phyloP scores from a whole-genome alignment of 2,797 vertebrate species.

The Lepidocolaptes lacrymiger region DNA sequence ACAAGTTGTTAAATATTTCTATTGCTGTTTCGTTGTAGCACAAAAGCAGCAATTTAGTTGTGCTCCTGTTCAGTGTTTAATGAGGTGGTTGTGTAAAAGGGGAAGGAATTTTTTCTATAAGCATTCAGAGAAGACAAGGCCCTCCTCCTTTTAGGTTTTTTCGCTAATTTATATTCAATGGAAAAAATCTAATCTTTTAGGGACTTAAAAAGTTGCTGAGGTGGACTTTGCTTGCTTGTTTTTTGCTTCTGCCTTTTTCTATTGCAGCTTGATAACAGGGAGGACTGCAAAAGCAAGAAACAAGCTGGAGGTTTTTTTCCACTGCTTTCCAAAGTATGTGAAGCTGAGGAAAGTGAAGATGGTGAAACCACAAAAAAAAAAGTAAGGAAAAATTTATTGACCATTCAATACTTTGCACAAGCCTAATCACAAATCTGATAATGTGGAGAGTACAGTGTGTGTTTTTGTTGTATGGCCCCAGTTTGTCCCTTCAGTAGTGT shows the following conservation, averaged over 20 bases:
- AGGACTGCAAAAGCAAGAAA: neutral
- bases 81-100: neutral
- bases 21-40: neutral
- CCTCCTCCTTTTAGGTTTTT: neutral
- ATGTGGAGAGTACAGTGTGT: fast-evolving
- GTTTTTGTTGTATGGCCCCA: neutral
- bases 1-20: neutral
- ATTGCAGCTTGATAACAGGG: neutral
- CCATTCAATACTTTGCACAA: neutral
- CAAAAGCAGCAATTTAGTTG: neutral
- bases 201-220: neutral
- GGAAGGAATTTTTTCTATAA: neutral
- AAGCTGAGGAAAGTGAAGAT: neutral
- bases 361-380: neutral
- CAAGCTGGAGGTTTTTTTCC: neutral
- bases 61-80: neutral
- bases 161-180: neutral
- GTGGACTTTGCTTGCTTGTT: neutral
- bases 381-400: neutral
- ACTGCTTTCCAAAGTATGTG: neutral
- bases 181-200: neutral
- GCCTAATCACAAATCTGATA: neutral
- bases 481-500: neutral
- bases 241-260: neutral
- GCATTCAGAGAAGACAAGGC: neutral